A percentile compares a stretch with the other conserved stretches of the same genome.
Conservation (phyloP, 2,888 invertebrate genomes). For the Notodonta dromedarius region DNA sequence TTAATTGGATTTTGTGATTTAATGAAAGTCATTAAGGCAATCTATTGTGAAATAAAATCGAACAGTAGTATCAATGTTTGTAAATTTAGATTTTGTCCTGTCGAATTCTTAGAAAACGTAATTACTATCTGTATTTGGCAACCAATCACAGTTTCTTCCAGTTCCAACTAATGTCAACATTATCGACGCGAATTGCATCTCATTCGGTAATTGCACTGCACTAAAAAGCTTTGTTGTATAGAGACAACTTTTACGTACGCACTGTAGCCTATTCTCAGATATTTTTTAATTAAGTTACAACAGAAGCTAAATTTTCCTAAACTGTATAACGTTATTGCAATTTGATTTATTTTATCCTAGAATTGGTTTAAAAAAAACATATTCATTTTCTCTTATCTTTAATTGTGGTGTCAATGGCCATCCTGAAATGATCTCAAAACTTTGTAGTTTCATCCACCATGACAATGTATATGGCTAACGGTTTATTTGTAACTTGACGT, state of each 20-base stretch:
- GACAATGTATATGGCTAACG: conserved; percentile 13
- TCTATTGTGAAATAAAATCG: neutral
- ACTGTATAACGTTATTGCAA: conserved; percentile 10
- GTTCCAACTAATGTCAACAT: conserved; percentile 14
- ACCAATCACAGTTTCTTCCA: conserved; percentile 20
- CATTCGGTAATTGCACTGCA: neutral
- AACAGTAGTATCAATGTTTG: neutral
- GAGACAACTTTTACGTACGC: conserved; percentile 5
- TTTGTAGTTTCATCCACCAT: neutral
- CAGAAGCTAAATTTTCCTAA: conserved; percentile 10
- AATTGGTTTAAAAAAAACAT: neutral
- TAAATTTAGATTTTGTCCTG: conserved; percentile 13
- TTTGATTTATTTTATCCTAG: neutral
- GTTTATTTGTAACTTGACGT: conserved; percentile 31
- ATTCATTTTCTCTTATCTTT: neutral
- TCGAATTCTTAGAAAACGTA: conserved; percentile 19
- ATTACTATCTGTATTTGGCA: conserved; percentile 25
- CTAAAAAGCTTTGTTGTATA: conserved; percentile 2
- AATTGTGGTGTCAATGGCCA: neutral
- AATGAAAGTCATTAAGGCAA: neutral
- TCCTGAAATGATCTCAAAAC: neutral
- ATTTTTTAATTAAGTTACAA: neutral
- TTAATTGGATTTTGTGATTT: too few species aligned
- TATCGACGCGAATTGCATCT: conserved; percentile 6
- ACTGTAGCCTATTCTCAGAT: neutral